Base-by-base conservation (phyloP, 92 coral and sea anemone species). In the Zoanthus solanderi region DNA sequence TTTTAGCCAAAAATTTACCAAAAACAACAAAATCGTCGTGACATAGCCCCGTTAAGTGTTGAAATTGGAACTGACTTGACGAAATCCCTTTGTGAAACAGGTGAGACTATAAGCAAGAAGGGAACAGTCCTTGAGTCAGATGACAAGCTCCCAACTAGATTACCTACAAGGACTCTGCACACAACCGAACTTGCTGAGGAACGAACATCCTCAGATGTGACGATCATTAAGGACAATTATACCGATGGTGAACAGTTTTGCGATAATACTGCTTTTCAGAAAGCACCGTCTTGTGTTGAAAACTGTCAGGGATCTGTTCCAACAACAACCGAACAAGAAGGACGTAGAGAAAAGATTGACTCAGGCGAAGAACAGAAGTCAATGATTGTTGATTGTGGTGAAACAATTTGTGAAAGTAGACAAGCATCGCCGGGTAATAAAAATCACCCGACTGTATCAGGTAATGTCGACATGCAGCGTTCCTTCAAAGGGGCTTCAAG, bases 281-380 rank as follows among this genome's bases (percentile, higher is more conserved):
- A 17, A 63, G 69, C 18, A 13, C 75, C 48, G 14, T 16, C 58
- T 81, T 37, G 50, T 18, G 42, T 71, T 9, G 63, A 15, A 46
- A 17, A 31, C 45, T 31, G 14, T 37, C 8, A 18, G 72, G 37
- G 37, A 79, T 58, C 17, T 65, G 32, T 17, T 79, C 52, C 56
- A 61, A 17, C 72, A 79, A 13, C 75, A 18, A 66, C 61, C 18
- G 46, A 81, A 81, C 45, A 42, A 44, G 75, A 67, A 11, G 58
- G 17, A 37, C 2, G 37, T 37, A 32, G 13, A 81, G 85, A 47
- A 66, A 37, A 60, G 44, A 80, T 18, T 34, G 18, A 8, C 56
- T n/a, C 17, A 63, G 32, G 75, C 29, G 85, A 66, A 81, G 61
- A 12, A 6, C 7, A 17, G 9, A 14, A 57, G 13, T 34, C 37